A percentile compares a stretch with the other conserved stretches of the same genome.
phyloP scores from a whole-genome alignment of 2,113 vertebrate genomes.

The Dissostichus mawsoni region DNA sequence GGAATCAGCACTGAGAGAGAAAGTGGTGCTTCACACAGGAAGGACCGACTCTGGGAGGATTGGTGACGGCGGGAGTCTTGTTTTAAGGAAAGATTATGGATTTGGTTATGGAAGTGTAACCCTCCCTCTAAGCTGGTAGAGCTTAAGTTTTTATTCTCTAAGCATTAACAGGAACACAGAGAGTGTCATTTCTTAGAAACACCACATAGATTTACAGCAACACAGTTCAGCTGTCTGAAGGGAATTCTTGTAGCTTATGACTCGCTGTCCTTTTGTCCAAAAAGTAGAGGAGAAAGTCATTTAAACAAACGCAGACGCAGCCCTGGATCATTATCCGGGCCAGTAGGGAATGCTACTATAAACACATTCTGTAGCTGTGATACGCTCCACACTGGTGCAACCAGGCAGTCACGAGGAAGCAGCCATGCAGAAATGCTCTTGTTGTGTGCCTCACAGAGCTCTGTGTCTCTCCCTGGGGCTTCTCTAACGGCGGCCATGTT shows the following conservation, averaged over 20 bases:
- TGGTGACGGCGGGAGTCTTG: conserved; percentile 14
- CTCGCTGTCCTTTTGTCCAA: conserved; percentile 21
- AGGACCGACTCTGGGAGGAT: conserved; percentile 12
- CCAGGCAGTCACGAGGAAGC: conserved; percentile 59
- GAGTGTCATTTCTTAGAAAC: conserved; percentile 38
- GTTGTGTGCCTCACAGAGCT: conserved; percentile 49
- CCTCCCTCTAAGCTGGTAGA: conserved; percentile 53
- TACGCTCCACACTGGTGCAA: conserved; percentile 45
- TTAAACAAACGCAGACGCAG: conserved; percentile 29
- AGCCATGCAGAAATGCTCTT: conserved; percentile 48
- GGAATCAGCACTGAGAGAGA: conserved; percentile 40
- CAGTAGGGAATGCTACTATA: conserved; percentile 46
- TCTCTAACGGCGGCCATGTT: conserved; percentile 17
- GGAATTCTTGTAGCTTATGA: not conserved
- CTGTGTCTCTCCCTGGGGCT: conserved; percentile 40
- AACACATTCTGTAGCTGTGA: conserved; percentile 54
- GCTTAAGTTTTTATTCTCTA: conserved; percentile 58
- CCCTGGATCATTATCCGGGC: conserved; percentile 50
- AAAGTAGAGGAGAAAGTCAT: conserved; percentile 33
- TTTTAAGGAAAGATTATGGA: conserved; percentile 50
- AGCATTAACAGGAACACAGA: conserved; percentile 43
- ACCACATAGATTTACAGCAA: conserved; percentile 31
- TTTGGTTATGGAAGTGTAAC: conserved; percentile 54
- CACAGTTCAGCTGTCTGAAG: conserved; percentile 26
- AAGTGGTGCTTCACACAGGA: conserved; percentile 6